Evolutionary conservation across 1,140 invertebrate species (phyloP).

Genomic region (Drosophila subobscura): DNA sequence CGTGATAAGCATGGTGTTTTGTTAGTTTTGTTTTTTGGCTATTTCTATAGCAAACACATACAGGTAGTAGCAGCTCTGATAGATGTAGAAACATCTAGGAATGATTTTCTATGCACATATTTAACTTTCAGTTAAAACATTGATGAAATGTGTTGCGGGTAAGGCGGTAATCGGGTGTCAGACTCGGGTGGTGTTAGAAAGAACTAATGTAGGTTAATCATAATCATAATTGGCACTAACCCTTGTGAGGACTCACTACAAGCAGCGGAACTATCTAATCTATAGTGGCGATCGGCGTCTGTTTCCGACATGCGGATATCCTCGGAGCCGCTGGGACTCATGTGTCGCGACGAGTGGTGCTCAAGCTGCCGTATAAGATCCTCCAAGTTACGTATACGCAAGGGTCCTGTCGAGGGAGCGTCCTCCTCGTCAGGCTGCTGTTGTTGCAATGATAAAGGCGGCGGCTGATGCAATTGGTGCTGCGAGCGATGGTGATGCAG

Average conservation of each 20-base stretch:
- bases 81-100: constrained; percentile 16
- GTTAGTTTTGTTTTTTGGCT: constrained; percentile 1
- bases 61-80: constrained; percentile 14
- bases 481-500: constrained; percentile 82
- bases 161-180: constrained; percentile 4
- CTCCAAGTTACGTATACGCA: constrained; percentile 94
- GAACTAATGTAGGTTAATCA: constrained; percentile 6
- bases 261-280: constrained; percentile 91
- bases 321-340: constrained; percentile 95
- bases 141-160: background rate
- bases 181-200: constrained; percentile 1
- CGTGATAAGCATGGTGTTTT: constrained; percentile 37
- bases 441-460: constrained; percentile 38
- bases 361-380: constrained; percentile 95
- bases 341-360: constrained; percentile 93
- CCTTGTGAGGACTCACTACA: constrained; percentile 90
- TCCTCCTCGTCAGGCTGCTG: constrained; percentile 87
- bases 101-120: no score
- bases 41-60: constrained; percentile 7
- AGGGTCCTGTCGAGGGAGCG: constrained; percentile 88
- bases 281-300: constrained; percentile 94
- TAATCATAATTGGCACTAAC: constrained; percentile 84
- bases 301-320: constrained; percentile 96
- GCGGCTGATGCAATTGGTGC: constrained; percentile 80
- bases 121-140: no score